Evolutionary conservation across 2,797 vertebrate species (phyloP).

Genomic region (Hylomyscus alleni): DNA sequence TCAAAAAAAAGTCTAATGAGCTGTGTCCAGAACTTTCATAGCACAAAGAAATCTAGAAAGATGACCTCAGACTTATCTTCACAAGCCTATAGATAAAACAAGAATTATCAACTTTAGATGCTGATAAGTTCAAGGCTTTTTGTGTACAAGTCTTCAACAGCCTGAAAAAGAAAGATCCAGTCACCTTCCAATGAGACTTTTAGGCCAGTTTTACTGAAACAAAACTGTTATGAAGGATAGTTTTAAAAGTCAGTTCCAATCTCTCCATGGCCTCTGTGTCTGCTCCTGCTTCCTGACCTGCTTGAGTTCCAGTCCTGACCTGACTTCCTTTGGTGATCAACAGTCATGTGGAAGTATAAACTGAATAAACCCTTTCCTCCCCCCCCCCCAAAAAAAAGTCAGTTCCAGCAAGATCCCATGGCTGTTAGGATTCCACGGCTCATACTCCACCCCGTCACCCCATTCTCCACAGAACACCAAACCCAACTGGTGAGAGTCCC

Average conservation of each 20-base stretch:
- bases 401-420: background rate
- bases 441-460: background rate
- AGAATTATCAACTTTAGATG: background rate
- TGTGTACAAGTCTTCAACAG: slow-evolving; percentile 32
- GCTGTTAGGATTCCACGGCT: background rate
- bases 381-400: too few relatives aligned
- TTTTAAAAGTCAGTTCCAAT: slow-evolving; percentile 26
- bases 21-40: background rate
- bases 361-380: too few relatives aligned
- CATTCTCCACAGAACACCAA: background rate
- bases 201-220: background rate
- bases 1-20: background rate
- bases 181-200: background rate
- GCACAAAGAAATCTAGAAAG: background rate
- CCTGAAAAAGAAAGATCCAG: background rate
- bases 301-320: too few relatives aligned
- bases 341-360: too few relatives aligned
- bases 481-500: background rate
- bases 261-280: too few relatives aligned
- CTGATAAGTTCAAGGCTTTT: background rate
- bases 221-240: slow-evolving; percentile 33
- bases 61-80: background rate
- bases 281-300: too few relatives aligned
- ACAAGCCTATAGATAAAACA: background rate
- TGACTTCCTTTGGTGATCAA: too few relatives aligned